Percentiles rank a stretch among this genome's conserved stretches.
These are phyloP conservation scores for Cricetomys ansorgei DNA, from an alignment of 2,113 vertebrate species.

Conservation along the genomic window DNA sequence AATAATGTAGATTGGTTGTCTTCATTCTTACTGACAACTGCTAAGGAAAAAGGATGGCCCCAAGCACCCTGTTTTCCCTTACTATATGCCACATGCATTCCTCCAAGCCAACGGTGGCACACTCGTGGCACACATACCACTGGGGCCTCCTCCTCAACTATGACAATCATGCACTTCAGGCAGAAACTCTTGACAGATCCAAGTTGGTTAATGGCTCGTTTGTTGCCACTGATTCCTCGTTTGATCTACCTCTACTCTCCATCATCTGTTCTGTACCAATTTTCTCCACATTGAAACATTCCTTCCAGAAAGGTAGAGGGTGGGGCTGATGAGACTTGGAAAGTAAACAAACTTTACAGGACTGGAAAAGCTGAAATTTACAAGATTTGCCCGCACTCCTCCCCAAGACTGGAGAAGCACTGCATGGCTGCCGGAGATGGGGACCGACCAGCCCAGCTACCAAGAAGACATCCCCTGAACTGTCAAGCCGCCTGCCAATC, in stretches of 20 bases:
- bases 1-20: neutral
- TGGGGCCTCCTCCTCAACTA: neutral
- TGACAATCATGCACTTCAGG: neutral
- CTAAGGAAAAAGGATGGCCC: neutral
- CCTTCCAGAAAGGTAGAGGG: neutral
- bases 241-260: neutral
- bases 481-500: neutral
- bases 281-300: neutral
- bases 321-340: neutral
- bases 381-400: too few species aligned
- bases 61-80: neutral
- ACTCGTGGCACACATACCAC: neutral
- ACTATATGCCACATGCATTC: neutral
- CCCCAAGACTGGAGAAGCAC: neutral
- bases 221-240: neutral
- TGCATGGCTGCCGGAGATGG: neutral
- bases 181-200: neutral
- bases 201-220: neutral
- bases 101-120: neutral
- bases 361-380: neutral
- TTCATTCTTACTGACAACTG: neutral
- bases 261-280: neutral
- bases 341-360: neutral
- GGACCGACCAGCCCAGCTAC: neutral
- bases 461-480: too few species aligned